Percentiles rank a stretch among this genome's conserved stretches.
phyloP scores from a whole-genome alignment of 37 sponge, comb jelly and placozoan genomes.

The Petrosia ficiformis region DNA sequence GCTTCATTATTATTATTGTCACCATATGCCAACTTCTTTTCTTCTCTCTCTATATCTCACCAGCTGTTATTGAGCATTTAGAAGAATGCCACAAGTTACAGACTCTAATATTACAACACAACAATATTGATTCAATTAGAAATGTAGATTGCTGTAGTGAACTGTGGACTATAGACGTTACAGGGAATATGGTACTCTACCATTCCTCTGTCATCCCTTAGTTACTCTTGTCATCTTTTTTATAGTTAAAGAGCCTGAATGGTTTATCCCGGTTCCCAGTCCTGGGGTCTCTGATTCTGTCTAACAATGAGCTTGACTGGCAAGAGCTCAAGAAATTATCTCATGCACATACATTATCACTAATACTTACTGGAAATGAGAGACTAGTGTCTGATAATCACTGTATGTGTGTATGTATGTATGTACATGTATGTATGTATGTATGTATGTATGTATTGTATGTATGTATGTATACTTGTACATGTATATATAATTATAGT shows the following conservation, averaged over 20 bases:
- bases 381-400: conserved; percentile 59
- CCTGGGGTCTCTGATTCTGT: conserved; percentile 42
- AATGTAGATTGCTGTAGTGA: conserved; percentile 45
- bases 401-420: conserved; percentile 42
- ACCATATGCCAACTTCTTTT: too few relatives aligned
- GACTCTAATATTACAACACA: conserved; percentile 23
- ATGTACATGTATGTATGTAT: conserved; percentile 3
- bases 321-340: conserved; percentile 33
- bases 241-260: conserved; percentile 40
- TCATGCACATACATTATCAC: conserved; percentile 42
- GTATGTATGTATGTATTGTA: neutral
- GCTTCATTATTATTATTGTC: too few relatives aligned
- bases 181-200: conserved; percentile 9
- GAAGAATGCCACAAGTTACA: conserved; percentile 17
- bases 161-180: conserved; percentile 44
- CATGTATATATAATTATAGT: neutral
- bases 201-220: neutral
- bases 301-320: conserved; percentile 62
- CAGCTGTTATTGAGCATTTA: conserved; percentile 44
- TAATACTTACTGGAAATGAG: conserved; percentile 47
- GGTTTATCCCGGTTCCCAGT: conserved; percentile 56
- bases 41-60: too few relatives aligned
- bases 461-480: neutral
- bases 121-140: conserved; percentile 24
- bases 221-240: neutral